Conservation (phyloP, 53 echinoderm and acorn worm genomes). For the Luidia sarsii region DNA sequence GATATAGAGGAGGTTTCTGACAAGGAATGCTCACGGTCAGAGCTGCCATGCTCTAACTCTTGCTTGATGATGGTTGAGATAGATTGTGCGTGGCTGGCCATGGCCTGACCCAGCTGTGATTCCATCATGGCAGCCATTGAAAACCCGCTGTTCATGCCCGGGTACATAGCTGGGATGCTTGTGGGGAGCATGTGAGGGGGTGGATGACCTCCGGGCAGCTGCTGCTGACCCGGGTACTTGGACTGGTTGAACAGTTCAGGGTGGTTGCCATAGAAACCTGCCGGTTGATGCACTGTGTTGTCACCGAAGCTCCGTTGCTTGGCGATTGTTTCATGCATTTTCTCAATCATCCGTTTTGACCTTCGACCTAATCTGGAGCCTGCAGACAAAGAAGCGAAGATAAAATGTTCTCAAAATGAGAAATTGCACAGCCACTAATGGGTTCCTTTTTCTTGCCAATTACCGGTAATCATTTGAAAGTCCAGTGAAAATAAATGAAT, state of each 20-base stretch:
- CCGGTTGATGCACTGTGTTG: conserved; percentile 75
- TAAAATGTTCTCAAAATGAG: neutral
- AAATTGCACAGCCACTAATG: neutral
- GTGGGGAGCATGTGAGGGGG: conserved; percentile 52
- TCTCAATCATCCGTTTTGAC: conserved; percentile 99
- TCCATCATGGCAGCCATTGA: conserved; percentile 73
- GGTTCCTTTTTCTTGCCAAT: no score
- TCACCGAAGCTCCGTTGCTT: conserved; percentile 87
- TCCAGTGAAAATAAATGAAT: no score
- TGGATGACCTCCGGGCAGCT: conserved; percentile 49
- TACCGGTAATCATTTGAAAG: neutral
- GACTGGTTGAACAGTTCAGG: conserved; percentile 82
- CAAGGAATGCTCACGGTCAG: conserved; percentile 72
- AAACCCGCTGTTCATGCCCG: conserved; percentile 66
- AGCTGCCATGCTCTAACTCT: conserved; percentile 80
- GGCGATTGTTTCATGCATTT: conserved; percentile 98
- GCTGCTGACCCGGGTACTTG: conserved; percentile 67
- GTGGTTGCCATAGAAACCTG: conserved; percentile 99
- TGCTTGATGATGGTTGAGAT: conserved; percentile 96
- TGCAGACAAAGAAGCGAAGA: conserved; percentile 34
- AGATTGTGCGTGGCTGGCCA: conserved; percentile 84
- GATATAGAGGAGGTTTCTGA: conserved; percentile 79
- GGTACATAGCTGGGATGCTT: conserved; percentile 64
- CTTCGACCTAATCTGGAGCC: conserved; percentile 94
- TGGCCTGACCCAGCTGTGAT: conserved; percentile 50